A percentile compares a stretch with the other conserved stretches of the same genome.
phyloP scores from a whole-genome alignment of 2,888 invertebrate genomes.

The Noctua fimbriata region DNA sequence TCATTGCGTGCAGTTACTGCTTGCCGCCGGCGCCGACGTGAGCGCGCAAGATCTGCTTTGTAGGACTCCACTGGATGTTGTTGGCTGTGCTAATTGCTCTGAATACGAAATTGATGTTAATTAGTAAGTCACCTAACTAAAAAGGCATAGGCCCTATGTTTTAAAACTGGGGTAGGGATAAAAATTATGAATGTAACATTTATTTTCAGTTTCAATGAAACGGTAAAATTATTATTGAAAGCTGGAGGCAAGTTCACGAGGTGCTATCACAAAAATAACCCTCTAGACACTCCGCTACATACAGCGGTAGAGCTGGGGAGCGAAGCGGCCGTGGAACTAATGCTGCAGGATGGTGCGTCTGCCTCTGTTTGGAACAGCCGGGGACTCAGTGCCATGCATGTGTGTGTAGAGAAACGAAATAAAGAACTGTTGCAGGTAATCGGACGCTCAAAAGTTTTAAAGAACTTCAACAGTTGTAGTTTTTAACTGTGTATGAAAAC shows the following conservation, averaged over 20 bases:
- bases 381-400: constrained; percentile 67
- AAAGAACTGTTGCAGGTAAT: constrained; percentile 66
- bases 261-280: background rate
- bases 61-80: constrained; percentile 66
- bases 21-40: constrained; percentile 66
- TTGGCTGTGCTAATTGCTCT: constrained; percentile 56
- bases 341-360: constrained; percentile 60
- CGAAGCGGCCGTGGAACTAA: constrained; percentile 47
- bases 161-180: background rate
- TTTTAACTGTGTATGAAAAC: background rate
- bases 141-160: background rate
- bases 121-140: constrained; percentile 34
- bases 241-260: constrained; percentile 41
- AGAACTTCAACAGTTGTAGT: background rate
- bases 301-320: constrained; percentile 69
- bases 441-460: background rate
- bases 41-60: constrained; percentile 53
- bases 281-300: constrained; percentile 55
- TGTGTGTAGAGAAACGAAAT: constrained; percentile 65
- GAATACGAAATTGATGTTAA: constrained; percentile 31
- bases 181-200: background rate
- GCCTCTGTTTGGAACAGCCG: constrained; percentile 46
- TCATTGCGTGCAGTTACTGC: constrained; percentile 62
- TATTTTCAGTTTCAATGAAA: constrained; percentile 52
- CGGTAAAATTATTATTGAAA: constrained; percentile 47